Evolutionary conservation across 2,113 vertebrate species (phyloP), one percentile per base, ranked within the genome.

Genomic region (Phyllostomus hastatus): DNA sequence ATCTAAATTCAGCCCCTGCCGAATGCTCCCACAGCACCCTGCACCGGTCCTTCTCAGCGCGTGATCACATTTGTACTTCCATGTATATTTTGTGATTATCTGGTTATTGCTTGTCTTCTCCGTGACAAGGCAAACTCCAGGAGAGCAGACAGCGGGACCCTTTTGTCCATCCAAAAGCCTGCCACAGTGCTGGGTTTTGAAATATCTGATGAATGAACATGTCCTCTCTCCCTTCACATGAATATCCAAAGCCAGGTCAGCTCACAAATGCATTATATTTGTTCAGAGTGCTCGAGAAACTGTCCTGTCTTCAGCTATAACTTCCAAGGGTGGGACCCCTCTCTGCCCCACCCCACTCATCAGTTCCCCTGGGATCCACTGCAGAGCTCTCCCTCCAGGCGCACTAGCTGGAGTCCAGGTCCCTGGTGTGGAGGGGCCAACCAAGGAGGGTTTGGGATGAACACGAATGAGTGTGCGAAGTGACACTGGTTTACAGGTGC

Each of bases 11-110:
- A 69, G 89, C 1, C 2, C n/a, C 64, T 57, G 48, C 38, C 33
- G 80, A 26, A 20, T 24, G 52, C 26, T 64, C 33, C 79, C 11
- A 7, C 19, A 22, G 76, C 43, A 85, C 38, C 59, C 88, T 85
- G 7, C 50, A 28, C 78, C 83, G 54, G 81, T 78, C 59, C 92
- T 97, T 85, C 48, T n/a, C n/a, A 4, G 85, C 67, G 61, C 33
- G 28, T 31, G 59, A 66, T 64, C 82, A 66, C 48, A 31, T 48
- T 76, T 95, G 50, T 91, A 89, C 75, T 70, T 81, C 22, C 10
- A 26, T 10, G 57, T 59, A 17, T 2, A 31, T 38, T 72, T 79
- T 52, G 54, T 72, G 24, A 57, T 78, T 33, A 22, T 79, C 19
- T 73, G 38, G 75, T 50, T 50, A 66, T 31, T 28, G 69, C 20